Base-by-base conservation (phyloP, 2,797 vertebrate genomes). In the Macropus fuliginosus region DNA sequence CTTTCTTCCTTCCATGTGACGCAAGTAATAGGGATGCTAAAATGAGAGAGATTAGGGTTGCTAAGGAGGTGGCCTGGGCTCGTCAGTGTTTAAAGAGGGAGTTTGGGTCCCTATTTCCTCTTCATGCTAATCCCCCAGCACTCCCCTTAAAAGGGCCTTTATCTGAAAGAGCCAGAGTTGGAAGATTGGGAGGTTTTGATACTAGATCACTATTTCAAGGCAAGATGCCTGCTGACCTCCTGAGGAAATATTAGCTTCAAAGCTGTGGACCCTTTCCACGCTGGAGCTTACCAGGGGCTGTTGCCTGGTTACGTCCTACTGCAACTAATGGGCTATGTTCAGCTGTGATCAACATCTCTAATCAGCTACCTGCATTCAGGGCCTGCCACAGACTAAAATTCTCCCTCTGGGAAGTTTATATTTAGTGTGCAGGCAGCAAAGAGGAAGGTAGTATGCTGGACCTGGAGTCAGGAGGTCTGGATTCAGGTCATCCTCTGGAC, bases 1-100 rank as follows among this genome's bases (percentile, higher is more conserved):
- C 93, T 98, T 98, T 98, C 97, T 98, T 97, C 96, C 92, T 94
- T 95, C 89, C 96, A 97, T 97, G 95, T 21, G 0, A 97, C 98
- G 96, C 94, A 55, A 96, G 97, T 97, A 98, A 96, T 97, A 46
- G 66, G 66, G 98, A 95, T 96, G 97, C 74, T 97, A 95, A 97
- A 98, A 97, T 59, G 97, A 96, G 98, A 98, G 97, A 97, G 81
- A 94, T 96, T 74, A 94, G 95, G 96, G 90, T 10, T 31, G 31
- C n/a, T 93, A 96, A 87, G 54, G 91, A 56, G 3, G 0, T 54
- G 40, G 74, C 74, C 40, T 87, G 74, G 96, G 96, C 93, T 96
- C 91, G 57, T 56, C 94, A 46, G 89, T 89, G 81, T 95, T 95
- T 93, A 66, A 56, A 93, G 54, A 92, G 92, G 66, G 90, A 55